phyloP scores from a whole-genome alignment of 2,113 vertebrate species.

The Sula dactylatra region DNA sequence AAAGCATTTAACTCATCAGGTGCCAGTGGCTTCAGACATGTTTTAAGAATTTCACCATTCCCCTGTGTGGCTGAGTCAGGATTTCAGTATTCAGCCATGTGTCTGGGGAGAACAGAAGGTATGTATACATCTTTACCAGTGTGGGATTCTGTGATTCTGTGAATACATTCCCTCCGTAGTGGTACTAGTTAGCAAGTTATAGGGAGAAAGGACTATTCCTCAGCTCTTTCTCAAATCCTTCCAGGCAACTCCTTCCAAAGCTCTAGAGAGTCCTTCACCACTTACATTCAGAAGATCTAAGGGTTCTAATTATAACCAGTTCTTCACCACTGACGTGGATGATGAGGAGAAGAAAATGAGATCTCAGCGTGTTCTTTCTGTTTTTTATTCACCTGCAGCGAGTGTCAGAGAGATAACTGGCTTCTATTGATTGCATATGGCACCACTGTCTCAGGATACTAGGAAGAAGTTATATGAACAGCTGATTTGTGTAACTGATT shows the following conservation, averaged over 20 bases:
- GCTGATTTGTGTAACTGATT: not conserved
- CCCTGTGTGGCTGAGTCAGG: not conserved
- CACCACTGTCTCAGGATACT: not conserved
- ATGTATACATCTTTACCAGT: rapidly evolving
- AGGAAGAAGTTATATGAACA: not conserved
- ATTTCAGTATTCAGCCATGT: not conserved
- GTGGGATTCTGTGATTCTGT: not conserved
- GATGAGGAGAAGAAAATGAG: not conserved
- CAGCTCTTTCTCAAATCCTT: not conserved
- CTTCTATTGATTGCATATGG: not conserved
- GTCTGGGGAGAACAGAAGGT: not conserved
- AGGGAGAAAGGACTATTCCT: not conserved
- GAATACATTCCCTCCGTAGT: not conserved
- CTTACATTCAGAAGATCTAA: not conserved
- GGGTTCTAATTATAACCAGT: slow-evolving; percentile 1
- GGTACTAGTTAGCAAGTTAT: not conserved
- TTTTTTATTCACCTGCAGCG: not conserved
- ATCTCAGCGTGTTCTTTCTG: not conserved
- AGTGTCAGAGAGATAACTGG: not conserved
- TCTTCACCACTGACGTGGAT: not conserved
- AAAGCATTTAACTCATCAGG: not conserved
- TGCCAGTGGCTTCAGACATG: not conserved
- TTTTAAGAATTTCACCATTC: not conserved
- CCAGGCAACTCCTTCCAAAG: not conserved
- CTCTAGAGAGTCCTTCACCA: not conserved